phyloP scores from a whole-genome alignment of 2,113 vertebrate species.

The Orycteropus afer region DNA sequence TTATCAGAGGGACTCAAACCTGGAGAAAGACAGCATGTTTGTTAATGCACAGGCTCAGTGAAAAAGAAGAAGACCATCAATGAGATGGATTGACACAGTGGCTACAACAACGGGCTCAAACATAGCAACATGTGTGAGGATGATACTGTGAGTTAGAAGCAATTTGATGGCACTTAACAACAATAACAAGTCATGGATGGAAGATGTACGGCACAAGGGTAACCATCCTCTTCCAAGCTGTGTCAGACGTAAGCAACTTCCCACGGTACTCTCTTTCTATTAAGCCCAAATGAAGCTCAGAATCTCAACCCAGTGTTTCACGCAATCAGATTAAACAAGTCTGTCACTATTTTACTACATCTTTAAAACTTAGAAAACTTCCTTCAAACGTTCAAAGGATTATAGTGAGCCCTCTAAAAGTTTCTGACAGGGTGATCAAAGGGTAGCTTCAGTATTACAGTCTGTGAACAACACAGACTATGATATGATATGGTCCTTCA shows the following conservation, averaged over 20 bases:
- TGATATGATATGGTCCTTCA: background rate
- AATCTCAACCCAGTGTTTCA: background rate
- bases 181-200: no score
- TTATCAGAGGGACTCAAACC: no score
- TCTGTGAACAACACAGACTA: background rate
- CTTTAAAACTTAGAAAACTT: slow-evolving; percentile 1
- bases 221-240: background rate
- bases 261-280: background rate
- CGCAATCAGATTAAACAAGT: background rate
- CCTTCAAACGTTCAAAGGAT: background rate
- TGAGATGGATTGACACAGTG: no score
- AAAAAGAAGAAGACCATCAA: no score
- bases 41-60: no score
- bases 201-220: background rate
- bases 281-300: background rate
- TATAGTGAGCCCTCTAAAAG: background rate
- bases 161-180: no score
- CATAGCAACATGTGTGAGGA: no score
- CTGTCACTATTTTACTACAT: background rate
- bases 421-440: background rate
- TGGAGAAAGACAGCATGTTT: no score
- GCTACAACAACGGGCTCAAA: no score
- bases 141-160: no score
- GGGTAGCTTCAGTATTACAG: background rate
- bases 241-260: background rate